phyloP scores from a whole-genome alignment of 2,797 vertebrate genomes.

The Bovichtus diacanthus region DNA sequence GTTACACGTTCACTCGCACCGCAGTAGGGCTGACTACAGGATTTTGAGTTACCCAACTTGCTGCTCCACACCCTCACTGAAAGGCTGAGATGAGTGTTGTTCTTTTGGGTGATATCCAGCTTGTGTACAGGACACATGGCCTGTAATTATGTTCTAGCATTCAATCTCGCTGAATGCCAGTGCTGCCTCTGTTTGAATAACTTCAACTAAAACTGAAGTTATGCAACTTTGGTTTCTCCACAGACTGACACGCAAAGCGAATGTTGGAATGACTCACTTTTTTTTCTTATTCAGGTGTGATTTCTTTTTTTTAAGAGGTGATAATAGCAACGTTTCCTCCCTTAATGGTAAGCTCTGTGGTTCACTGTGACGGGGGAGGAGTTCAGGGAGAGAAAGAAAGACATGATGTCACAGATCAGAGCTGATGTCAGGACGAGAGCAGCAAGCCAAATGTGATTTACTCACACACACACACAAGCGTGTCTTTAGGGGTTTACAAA shows the following conservation, averaged over 20 bases:
- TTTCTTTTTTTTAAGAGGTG: slow-evolving; percentile 22
- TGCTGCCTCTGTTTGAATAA: background rate
- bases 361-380: background rate
- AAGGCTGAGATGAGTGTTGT: slow-evolving; percentile 47
- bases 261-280: slow-evolving; percentile 12
- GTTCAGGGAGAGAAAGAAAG: slow-evolving; percentile 29
- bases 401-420: slow-evolving; percentile 54
- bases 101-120: slow-evolving; percentile 60
- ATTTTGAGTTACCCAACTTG: slow-evolving; percentile 37
- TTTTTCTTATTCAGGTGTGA: slow-evolving; percentile 7
- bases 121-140: slow-evolving; percentile 39
- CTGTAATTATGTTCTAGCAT: slow-evolving; percentile 48
- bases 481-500: background rate
- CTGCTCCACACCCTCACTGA: slow-evolving; percentile 56
- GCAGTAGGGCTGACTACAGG: slow-evolving; percentile 39
- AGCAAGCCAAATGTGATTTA: slow-evolving; percentile 45
- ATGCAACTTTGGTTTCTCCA: background rate
- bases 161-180: slow-evolving; percentile 3
- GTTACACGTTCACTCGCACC: slow-evolving; percentile 44
- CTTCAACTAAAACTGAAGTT: background rate
- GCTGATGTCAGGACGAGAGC: slow-evolving; percentile 50
- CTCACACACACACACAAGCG: background rate
- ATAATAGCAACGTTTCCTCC: slow-evolving; percentile 23
- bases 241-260: background rate
- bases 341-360: slow-evolving; percentile 19